Percentiles rank a stretch among this genome's conserved stretches.
phyloP scores from a whole-genome alignment of 2,797 vertebrate genomes.

The Halcyon chelicuti region DNA sequence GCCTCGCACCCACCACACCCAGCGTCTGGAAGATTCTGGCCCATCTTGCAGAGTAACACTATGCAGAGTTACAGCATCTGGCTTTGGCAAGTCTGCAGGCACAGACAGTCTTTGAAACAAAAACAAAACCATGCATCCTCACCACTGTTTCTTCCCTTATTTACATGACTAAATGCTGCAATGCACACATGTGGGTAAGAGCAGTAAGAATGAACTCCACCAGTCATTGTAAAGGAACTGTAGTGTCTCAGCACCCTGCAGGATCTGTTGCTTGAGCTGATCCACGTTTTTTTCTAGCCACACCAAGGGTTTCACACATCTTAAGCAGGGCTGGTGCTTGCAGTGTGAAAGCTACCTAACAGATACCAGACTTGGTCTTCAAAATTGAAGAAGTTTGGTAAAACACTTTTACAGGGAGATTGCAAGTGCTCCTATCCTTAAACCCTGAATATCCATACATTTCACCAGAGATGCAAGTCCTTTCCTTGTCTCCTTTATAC shows the following conservation, averaged over 20 bases:
- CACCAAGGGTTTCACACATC: conserved; percentile 27
- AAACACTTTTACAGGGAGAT: neutral
- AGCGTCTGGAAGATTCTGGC: conserved; percentile 60
- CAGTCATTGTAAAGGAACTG: neutral
- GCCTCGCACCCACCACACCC: conserved; percentile 69
- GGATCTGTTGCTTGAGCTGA: conserved; percentile 16
- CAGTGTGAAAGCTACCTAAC: conserved; percentile 30
- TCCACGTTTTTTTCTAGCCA: conserved; percentile 10
- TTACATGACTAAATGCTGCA: conserved; percentile 34
- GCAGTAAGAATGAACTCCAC: neutral
- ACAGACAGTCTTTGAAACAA: conserved; percentile 54
- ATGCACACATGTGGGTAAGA: conserved; percentile 24
- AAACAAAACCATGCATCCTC: conserved; percentile 59
- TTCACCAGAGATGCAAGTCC: neutral
- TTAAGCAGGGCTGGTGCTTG: neutral
- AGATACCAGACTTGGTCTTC: conserved; percentile 36
- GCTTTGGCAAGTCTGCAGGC: conserved; percentile 59
- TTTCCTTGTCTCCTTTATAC: neutral
- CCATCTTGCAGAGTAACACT: conserved; percentile 40
- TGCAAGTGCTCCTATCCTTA: neutral
- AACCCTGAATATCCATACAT: neutral
- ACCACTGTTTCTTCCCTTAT: conserved; percentile 33
- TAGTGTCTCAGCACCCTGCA: neutral
- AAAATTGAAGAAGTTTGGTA: neutral
- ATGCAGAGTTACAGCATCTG: conserved; percentile 54